phyloP scores from a whole-genome alignment of 1,140 invertebrate species.

The Sitobion miscanthi region DNA sequence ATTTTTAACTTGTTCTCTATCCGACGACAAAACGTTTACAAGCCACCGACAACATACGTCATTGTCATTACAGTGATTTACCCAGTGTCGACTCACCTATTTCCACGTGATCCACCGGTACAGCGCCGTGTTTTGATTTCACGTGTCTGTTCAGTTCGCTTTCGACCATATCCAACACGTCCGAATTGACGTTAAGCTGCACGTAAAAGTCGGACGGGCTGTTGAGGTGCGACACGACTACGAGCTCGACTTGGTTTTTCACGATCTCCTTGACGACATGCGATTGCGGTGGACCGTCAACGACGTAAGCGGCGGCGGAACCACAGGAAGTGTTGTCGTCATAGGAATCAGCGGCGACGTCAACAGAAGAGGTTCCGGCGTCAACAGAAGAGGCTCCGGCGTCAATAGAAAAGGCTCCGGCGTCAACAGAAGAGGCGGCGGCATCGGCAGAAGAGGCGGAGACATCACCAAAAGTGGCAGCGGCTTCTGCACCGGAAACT shows the following conservation, averaged over 20 bases:
- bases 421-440: too few species aligned
- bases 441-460: too few species aligned
- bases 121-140: background rate
- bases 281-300: background rate
- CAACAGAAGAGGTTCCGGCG: background rate
- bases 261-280: background rate
- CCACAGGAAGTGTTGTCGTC: background rate
- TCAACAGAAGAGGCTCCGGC: too few species aligned
- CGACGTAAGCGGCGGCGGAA: background rate
- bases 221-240: background rate
- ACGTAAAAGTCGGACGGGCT: constrained; percentile 44
- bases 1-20: too few species aligned
- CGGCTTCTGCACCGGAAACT: background rate
- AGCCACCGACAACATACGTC: background rate
- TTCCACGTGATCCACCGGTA: background rate
- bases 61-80: background rate
- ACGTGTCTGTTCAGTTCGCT: background rate
- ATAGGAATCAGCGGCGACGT: background rate
- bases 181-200: background rate
- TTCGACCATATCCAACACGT: background rate
- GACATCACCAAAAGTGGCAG: too few species aligned
- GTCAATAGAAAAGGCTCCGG: too few species aligned
- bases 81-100: background rate
- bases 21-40: background rate
- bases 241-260: background rate